Conservation (phyloP, 2,113 vertebrate genomes). For the Syngnathus scovelli region DNA sequence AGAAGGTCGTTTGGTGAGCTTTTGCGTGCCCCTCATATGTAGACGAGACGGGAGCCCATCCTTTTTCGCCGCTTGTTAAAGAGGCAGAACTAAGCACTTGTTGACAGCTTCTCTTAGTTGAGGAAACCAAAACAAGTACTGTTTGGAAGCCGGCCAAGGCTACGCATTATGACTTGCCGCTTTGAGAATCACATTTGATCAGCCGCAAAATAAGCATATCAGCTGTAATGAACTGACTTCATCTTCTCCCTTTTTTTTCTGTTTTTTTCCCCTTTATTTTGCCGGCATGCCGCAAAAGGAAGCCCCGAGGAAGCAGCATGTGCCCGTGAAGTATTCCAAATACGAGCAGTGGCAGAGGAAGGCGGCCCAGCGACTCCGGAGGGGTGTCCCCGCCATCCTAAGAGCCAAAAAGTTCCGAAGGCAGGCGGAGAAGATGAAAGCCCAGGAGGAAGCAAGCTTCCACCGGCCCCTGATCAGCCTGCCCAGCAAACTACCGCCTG, state of each 20-base stretch:
- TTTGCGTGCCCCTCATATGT: slow-evolving; percentile 46
- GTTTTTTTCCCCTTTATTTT: background rate
- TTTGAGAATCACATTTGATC: slow-evolving; percentile 45
- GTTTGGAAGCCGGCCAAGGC: slow-evolving; percentile 33
- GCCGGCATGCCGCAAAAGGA: slow-evolving; percentile 69
- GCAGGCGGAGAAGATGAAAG: slow-evolving; percentile 79
- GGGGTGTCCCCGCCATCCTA: slow-evolving; percentile 80
- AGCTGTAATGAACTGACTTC: background rate
- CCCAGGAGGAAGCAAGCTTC: slow-evolving; percentile 72
- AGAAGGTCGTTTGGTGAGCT: slow-evolving; percentile 32
- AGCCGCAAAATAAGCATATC: slow-evolving; percentile 36
- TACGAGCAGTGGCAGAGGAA: slow-evolving; percentile 84
- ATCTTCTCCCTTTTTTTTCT: background rate
- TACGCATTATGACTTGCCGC: slow-evolving; percentile 47
- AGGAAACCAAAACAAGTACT: slow-evolving; percentile 59
- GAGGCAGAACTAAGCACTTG: slow-evolving; percentile 52
- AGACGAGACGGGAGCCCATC: slow-evolving; percentile 50
- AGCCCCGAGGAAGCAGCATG: slow-evolving; percentile 78
- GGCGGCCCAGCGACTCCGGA: slow-evolving; percentile 81
- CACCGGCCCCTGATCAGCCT: slow-evolving; percentile 84
- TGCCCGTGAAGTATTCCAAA: slow-evolving; percentile 80
- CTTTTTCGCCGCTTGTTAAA: slow-evolving; percentile 58
- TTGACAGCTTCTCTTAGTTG: slow-evolving; percentile 55
- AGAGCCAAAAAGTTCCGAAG: slow-evolving; percentile 76
- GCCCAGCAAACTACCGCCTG: slow-evolving; percentile 78